These are phyloP conservation scores for Amorpha juglandis DNA, from an alignment of 2,888 invertebrate species.

Conservation along the genomic window DNA sequence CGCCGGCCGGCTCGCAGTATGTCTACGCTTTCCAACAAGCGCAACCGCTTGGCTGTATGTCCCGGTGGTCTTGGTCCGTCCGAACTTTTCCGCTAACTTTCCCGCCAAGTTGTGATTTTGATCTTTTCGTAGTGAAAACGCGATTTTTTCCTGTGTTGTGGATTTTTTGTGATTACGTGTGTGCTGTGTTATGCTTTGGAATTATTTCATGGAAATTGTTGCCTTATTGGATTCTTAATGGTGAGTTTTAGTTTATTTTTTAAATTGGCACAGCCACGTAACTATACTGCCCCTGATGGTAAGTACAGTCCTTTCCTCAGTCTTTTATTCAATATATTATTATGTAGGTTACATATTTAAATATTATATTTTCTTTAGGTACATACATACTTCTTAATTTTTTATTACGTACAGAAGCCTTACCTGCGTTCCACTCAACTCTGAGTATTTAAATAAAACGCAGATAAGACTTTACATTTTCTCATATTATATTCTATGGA, in stretches of 20 bases:
- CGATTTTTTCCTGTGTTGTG: conserved; percentile 57
- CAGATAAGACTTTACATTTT: no score
- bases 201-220: conserved; percentile 52
- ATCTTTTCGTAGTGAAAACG: conserved; percentile 44
- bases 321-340: no score
- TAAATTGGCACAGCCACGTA: no score
- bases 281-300: no score
- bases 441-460: no score
- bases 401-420: no score
- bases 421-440: no score
- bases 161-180: conserved; percentile 38
- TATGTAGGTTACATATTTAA: no score
- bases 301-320: no score
- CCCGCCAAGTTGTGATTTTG: conserved; percentile 64
- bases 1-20: conserved; percentile 72
- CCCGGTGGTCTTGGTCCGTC: conserved; percentile 39
- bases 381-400: no score
- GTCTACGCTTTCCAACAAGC: conserved; percentile 51
- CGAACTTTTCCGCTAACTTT: conserved; percentile 78
- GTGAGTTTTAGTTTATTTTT: conserved; percentile 35
- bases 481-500: no score
- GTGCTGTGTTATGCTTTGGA: conserved; percentile 53
- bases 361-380: no score
- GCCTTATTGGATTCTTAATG: conserved; percentile 37
- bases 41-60: conserved; percentile 54